These are phyloP conservation scores for Gryllus bimaculatus DNA, from an alignment of 1,140 invertebrate genomes.

Conservation along the genomic window DNA sequence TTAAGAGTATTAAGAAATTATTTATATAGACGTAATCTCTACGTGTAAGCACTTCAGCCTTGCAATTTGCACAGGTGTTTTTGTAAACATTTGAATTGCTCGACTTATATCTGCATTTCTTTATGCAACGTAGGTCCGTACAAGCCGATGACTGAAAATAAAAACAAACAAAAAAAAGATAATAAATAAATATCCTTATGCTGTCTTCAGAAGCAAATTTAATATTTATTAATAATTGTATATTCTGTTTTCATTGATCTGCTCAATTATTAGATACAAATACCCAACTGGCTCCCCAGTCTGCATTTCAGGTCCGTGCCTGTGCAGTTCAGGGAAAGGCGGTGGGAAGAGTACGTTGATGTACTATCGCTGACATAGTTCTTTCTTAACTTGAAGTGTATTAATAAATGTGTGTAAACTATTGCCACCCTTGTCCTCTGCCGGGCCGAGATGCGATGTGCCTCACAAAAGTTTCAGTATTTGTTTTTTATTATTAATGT, in stretches of 20 bases:
- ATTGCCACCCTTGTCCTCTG: constrained; percentile 22
- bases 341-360: constrained; percentile 6
- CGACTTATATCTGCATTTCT: neutral
- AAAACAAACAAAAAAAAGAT: neutral
- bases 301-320: neutral
- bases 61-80: neutral
- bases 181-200: neutral
- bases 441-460: constrained; percentile 21
- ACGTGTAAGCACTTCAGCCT: neutral
- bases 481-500: constrained; percentile 29
- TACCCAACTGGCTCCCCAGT: neutral
- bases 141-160: neutral
- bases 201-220: neutral
- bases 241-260: neutral
- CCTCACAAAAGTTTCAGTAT: constrained; percentile 27
- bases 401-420: constrained; percentile 6
- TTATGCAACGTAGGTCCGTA: neutral
- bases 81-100: neutral
- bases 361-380: constrained; percentile 10
- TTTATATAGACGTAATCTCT: constrained; percentile 18
- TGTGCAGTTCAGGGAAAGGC: neutral
- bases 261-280: neutral
- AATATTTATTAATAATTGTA: neutral
- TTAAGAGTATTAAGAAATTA: constrained; percentile 24
- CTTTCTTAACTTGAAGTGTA: constrained; percentile 10